A percentile compares a stretch with the other conserved stretches of the same genome.
Evolutionary conservation across 2,113 vertebrate genomes (phyloP).

Genomic region (Microcebus tavaratra): DNA sequence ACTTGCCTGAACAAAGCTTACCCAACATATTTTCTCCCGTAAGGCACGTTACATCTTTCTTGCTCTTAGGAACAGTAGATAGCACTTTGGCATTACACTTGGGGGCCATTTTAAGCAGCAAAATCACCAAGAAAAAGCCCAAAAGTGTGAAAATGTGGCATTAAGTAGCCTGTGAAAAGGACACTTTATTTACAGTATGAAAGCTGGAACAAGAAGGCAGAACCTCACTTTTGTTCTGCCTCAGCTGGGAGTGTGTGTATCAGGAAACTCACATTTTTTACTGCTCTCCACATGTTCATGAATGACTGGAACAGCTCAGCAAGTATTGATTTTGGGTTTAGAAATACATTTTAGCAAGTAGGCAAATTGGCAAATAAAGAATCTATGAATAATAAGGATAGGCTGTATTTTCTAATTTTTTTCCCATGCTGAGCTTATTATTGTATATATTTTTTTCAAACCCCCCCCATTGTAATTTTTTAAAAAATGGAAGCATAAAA

Average conservation of each 20-base stretch:
- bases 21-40: neutral
- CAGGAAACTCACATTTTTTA: neutral
- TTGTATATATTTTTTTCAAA: conserved; percentile 24
- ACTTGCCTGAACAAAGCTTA: neutral
- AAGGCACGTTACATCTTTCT: neutral
- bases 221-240: neutral
- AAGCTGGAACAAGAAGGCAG: neutral
- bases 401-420: neutral
- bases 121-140: neutral
- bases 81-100: neutral
- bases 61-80: neutral
- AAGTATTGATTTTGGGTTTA: neutral
- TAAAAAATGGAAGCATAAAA: conserved; percentile 7
- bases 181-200: neutral
- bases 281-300: neutral
- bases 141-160: neutral
- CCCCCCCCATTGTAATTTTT: too few species aligned
- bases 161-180: neutral
- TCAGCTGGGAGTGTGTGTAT: neutral
- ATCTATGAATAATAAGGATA: neutral
- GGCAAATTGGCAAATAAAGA: conserved; percentile 1
- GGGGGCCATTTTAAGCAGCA: neutral
- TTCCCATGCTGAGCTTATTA: neutral
- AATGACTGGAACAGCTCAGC: neutral
- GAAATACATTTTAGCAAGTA: conserved; percentile 19